A percentile compares a stretch with the other conserved stretches of the same genome.
phyloP scores from a whole-genome alignment of 2,113 vertebrate genomes.

The Piaya cayana region DNA sequence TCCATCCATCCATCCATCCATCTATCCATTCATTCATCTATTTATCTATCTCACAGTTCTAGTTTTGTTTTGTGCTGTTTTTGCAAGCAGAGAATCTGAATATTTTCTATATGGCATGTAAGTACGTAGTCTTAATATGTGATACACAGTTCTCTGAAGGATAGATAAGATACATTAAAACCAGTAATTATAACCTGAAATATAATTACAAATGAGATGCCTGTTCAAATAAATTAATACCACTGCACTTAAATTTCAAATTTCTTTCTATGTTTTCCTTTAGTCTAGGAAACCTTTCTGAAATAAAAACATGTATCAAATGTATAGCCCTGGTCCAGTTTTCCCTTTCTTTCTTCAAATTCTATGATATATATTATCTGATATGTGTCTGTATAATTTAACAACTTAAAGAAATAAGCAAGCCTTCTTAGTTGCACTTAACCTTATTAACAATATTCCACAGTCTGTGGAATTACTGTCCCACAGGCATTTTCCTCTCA shows the following conservation, averaged over 20 bases:
- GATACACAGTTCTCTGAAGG: background rate
- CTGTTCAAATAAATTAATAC: background rate
- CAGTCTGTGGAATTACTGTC: background rate
- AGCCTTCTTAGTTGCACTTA: background rate
- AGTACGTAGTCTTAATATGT: background rate
- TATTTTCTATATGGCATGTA: background rate
- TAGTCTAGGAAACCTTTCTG: background rate
- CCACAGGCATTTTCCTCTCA: background rate
- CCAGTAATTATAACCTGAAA: background rate
- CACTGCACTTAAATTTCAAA: background rate
- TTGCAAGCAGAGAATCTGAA: background rate
- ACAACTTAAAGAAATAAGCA: background rate
- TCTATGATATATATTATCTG: background rate
- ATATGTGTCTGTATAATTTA: background rate
- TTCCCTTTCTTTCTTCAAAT: background rate
- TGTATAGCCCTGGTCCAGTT: background rate
- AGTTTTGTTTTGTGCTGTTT: background rate
- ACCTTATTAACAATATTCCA: background rate
- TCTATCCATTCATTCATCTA: too few relatives aligned
- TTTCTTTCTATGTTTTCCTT: background rate
- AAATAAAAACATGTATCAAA: background rate
- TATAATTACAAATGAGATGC: background rate
- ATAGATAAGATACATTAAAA: background rate
- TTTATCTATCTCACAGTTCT: background rate
- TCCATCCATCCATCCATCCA: background rate